Evolutionary conservation across 1,140 invertebrate species (phyloP).

Genomic region (Ylistrum balloti): DNA sequence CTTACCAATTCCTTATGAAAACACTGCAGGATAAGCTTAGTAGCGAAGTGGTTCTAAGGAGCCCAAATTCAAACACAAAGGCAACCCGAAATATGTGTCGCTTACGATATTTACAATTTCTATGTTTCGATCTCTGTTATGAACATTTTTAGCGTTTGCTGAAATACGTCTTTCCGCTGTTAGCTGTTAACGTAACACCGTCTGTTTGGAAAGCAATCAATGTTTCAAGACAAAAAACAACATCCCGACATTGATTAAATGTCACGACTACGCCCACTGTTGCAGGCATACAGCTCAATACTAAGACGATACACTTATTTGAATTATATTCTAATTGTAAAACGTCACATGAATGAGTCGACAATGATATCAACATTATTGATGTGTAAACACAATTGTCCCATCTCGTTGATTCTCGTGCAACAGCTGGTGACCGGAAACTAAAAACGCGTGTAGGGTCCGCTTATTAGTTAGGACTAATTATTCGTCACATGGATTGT

Average conservation of each 20-base stretch:
- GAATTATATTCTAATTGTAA: conserved; percentile 1
- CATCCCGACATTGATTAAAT: background rate
- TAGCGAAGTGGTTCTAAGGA: no score
- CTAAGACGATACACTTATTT: background rate
- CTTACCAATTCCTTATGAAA: no score
- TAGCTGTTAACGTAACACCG: background rate
- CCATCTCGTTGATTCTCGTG: background rate
- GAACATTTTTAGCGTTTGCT: background rate
- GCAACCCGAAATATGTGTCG: background rate
- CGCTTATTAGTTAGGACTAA: background rate
- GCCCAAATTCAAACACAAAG: no score
- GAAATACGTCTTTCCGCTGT: background rate
- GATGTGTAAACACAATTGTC: background rate
- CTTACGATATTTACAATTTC: background rate
- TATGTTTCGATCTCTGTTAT: background rate
- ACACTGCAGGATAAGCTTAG: no score
- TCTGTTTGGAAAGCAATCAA: conserved; percentile 22
- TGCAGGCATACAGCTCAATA: background rate
- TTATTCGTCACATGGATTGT: no score
- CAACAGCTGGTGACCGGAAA: background rate
- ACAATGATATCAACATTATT: background rate
- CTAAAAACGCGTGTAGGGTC: background rate
- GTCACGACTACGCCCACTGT: conserved; percentile 11
- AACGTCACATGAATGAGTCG: background rate
- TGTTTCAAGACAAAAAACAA: conserved; percentile 34